A percentile compares a stretch with the other conserved stretches of the same genome.
Conservation (phyloP, 2,888 invertebrate species). For the Ramazzottius varieornatus region DNA sequence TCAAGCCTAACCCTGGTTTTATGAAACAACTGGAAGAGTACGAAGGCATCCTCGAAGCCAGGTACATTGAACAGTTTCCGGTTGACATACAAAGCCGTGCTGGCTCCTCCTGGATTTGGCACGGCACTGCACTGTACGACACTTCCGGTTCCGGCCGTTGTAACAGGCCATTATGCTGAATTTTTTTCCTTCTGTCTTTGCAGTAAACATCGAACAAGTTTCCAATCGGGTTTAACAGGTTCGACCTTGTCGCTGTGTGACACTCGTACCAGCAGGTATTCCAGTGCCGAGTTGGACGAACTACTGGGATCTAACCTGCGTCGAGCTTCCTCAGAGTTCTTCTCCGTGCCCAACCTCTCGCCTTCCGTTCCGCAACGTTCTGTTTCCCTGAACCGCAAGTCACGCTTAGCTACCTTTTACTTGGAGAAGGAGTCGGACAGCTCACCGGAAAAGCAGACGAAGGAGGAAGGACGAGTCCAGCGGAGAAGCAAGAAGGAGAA, state of each 20-base stretch:
- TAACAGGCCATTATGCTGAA: background rate
- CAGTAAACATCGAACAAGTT: slow-evolving; percentile 1
- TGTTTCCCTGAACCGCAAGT: background rate
- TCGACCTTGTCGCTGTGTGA: background rate
- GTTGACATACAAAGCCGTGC: too few relatives aligned
- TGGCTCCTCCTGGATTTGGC: too few relatives aligned
- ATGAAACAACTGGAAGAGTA: slow-evolving; percentile 77
- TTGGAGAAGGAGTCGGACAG: background rate
- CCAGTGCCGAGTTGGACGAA: background rate
- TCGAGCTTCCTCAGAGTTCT: background rate
- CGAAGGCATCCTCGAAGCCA: slow-evolving; percentile 73
- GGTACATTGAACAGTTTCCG: too few relatives aligned
- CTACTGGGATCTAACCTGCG: background rate
- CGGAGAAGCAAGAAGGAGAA: background rate
- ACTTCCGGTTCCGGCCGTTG: too few relatives aligned
- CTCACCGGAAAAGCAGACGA: background rate
- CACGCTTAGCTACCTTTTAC: background rate
- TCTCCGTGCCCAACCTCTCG: background rate
- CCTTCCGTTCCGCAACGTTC: background rate
- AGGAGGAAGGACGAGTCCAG: background rate
- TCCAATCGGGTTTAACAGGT: background rate
- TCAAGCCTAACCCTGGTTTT: slow-evolving; percentile 86
- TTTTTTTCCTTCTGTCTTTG: background rate
- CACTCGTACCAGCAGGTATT: background rate
- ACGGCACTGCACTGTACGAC: too few relatives aligned